phyloP scores from a whole-genome alignment of 2,797 vertebrate species.

The Melopsittacus undulatus region DNA sequence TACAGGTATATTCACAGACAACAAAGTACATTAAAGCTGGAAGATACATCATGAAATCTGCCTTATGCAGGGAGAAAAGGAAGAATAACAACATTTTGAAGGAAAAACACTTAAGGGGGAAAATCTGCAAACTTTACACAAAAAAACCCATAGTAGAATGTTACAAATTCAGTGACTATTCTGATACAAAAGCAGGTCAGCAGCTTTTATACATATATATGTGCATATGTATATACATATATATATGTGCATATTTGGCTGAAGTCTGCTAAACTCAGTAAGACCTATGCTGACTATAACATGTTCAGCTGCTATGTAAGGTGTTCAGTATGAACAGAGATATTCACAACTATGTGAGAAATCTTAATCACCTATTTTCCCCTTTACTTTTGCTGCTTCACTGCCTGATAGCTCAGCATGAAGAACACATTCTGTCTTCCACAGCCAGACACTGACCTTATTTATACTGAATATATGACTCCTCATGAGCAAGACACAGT shows the following conservation, averaged over 20 bases:
- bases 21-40: background rate
- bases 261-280: background rate
- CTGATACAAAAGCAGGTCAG: background rate
- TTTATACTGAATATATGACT: background rate
- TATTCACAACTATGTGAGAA: background rate
- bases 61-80: background rate
- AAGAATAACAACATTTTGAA: background rate
- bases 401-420: background rate
- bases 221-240: background rate
- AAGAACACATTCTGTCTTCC: background rate
- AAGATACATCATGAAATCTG: background rate
- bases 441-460: background rate
- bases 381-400: background rate
- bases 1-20: background rate
- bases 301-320: fast-evolving
- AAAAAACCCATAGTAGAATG: background rate
- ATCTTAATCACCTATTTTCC: background rate
- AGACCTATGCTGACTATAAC: background rate
- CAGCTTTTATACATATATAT: background rate
- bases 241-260: background rate
- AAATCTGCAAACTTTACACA: background rate
- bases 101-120: background rate
- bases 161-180: background rate
- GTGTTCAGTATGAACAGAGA: background rate
- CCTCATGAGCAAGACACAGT: background rate